phyloP scores from a whole-genome alignment of 2,113 vertebrate genomes.

The Ginglymostoma cirratum region DNA sequence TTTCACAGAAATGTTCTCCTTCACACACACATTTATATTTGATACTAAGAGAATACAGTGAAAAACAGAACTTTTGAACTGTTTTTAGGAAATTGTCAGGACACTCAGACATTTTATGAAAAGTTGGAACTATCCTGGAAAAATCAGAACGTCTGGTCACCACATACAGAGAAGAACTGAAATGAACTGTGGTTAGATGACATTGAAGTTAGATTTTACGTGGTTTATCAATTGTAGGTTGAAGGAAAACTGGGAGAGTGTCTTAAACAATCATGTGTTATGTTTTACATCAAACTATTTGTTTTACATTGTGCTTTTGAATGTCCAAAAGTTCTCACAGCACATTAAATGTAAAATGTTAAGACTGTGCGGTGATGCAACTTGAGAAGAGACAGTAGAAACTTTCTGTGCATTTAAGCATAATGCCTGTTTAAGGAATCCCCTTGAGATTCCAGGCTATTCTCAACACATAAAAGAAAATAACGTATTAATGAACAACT shows the following conservation, averaged over 20 bases:
- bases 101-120: no score
- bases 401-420: neutral
- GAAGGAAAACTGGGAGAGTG: neutral
- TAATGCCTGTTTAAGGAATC: neutral
- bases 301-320: neutral
- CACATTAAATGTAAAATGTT: neutral
- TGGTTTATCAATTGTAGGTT: neutral
- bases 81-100: no score
- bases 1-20: no score
- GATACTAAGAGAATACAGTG: no score
- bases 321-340: neutral
- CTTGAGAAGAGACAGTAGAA: neutral
- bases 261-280: neutral
- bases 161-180: neutral
- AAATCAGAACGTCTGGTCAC: neutral
- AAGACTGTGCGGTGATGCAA: neutral
- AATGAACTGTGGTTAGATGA: neutral
- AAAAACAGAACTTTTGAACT: no score
- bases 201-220: neutral
- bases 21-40: no score
- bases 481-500: neutral
- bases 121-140: no score
- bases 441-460: neutral
- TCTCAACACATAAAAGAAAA: conserved; percentile 18
- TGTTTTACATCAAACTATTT: neutral